Percentiles rank a stretch among this genome's conserved stretches.
Evolutionary conservation across 92 coral and sea anemone species (phyloP).

Genomic region (Siderastrea siderea): DNA sequence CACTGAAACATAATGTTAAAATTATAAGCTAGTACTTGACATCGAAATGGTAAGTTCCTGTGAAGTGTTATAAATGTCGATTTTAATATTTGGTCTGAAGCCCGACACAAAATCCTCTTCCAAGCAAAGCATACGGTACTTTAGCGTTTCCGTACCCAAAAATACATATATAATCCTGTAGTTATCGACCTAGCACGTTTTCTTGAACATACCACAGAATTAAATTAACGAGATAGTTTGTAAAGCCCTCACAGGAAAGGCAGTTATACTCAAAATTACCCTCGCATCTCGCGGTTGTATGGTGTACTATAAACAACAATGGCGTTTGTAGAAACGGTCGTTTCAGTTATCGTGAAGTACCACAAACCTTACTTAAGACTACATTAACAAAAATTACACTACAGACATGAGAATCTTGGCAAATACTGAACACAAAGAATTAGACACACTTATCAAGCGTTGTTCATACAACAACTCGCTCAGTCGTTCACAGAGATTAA

Average conservation of each 20-base stretch:
- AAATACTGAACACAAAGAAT: slow-evolving; percentile 30
- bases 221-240: neutral
- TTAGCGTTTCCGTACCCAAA: slow-evolving; percentile 30
- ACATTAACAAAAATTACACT: slow-evolving; percentile 22
- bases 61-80: neutral
- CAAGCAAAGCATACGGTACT: neutral
- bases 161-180: slow-evolving; percentile 25
- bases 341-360: neutral
- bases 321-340: neutral
- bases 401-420: slow-evolving; percentile 30
- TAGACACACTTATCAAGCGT: slow-evolving; percentile 31
- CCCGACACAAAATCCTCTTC: slow-evolving; percentile 7
- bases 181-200: slow-evolving; percentile 30
- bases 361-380: slow-evolving; percentile 7
- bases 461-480: slow-evolving; percentile 17
- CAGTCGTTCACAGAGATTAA: slow-evolving; percentile 10
- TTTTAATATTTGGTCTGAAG: neutral
- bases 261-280: neutral
- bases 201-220: slow-evolving; percentile 5
- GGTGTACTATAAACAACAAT: neutral
- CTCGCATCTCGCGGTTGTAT: neutral
- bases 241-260: neutral
- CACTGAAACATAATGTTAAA: neutral
- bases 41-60: neutral
- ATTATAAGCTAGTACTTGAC: neutral